Base-by-base conservation (phyloP, 1,140 invertebrate species). In the Asbolus verrucosus region DNA sequence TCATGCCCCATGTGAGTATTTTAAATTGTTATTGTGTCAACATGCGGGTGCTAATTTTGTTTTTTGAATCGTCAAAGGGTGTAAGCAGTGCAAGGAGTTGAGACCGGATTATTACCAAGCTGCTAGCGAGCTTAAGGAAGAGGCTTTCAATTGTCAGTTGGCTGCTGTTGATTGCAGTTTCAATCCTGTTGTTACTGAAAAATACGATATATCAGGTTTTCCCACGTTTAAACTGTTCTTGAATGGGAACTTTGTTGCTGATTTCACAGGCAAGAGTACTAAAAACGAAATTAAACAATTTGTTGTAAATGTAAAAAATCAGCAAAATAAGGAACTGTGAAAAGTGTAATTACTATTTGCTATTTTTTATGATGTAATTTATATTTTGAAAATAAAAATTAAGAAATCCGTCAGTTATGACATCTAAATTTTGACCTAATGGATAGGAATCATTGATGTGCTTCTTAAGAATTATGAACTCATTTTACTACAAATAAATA, bases 151-250 rank as follows among this genome's bases (percentile, higher is more conserved):
- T 16, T 60, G 38, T 14, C 67, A 69, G 24, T 85, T 91, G 79
- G 88, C 85, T 15, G 87, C 89, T 46, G 81, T 92, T 3, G 90
- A 92, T 80, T 92, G 90, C 78, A 91, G 88, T 1, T 80, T 83
- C 30, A 81, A 89, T 71, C 79, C 80, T 31, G 67, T 79, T 9
- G 61, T 89, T 1, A 90, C 90, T 72, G 81, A 82, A 50, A 77
- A 79, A 8, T 84, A 89, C 77, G 85, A 88, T 39, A 88, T 93
- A 1, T 83, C 82, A 65, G 89, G 89, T 9, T 92, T 90, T 79
- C 91, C 91, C 5, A 92, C 90, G 5, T 84, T 92, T 61, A 90
- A 89, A 76, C 87, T 91, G 74, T 92, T 91, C 78, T 85, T 89
- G 77, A 86, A 87, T 50, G 91, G 90, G 70, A 87, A 86, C 75